Base-by-base conservation (phyloP, 2,888 invertebrate species). In the Parelbella ahira region DNA sequence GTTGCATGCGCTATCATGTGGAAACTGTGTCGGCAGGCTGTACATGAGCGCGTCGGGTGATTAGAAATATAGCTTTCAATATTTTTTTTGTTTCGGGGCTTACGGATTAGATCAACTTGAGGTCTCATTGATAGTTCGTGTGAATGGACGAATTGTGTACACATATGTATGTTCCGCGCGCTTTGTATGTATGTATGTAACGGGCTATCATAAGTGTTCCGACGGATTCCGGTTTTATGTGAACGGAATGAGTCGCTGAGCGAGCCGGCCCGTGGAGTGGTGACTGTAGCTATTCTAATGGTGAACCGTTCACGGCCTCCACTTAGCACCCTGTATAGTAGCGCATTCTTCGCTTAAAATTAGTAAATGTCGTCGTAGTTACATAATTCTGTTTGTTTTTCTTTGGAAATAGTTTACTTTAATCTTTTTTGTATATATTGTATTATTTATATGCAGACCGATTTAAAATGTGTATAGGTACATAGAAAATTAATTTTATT, bases 31-130 rank as follows among this genome's bases (percentile, higher is more conserved):
- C 45, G 45, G 56, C 60, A 47, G 53, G 62, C 63, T 59, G 49
- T 53, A 37, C 48, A 50, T 58, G 44, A 44, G 49, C 53, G 39
- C 54, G 55, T 58, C 57, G 56, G 50, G 48, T 47, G 63, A 63
- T 61, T 63, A 61, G 56, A 56, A 54, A 55, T 50, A 51, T 41
- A 53, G 54, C 63, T 71, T 67, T 66, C 59, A 58, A 61, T n/a
- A n/a, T n/a, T n/a, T n/a, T 65, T 64, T 60, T 60, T 50, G 48
- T 56, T 54, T 55, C 57, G 61, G 54, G 55, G 49, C 62, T 50
- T 58, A 50, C 25, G 9, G 13, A 42, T 23, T 45, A 30, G 38
- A 23, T 45, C 15, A 34, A 28, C 25, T 18, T 32, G 41, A 37
- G 23, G 33, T 42, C 44, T 44, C 15, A 27, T 32, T 37, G 27